Evolutionary conservation across 1,140 invertebrate species (phyloP), one percentile per base, ranked within the genome.

Genomic region (Temnothorax nylanderi): DNA sequence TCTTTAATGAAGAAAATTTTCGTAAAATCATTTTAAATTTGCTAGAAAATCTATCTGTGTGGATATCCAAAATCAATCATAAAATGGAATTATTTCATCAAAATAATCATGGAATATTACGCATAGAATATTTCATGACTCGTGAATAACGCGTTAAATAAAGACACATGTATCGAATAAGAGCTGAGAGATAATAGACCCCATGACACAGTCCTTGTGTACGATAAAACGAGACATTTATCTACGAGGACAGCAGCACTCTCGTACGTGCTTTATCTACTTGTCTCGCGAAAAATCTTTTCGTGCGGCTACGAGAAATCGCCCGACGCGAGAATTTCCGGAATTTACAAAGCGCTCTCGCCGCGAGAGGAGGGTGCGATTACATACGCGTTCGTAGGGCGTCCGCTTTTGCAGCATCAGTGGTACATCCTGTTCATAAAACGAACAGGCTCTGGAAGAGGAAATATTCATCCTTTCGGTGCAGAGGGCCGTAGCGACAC

Each of bases 281-380:
- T 60, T 77, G 75, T 77, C 56, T 60, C 56, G 41, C 56, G 75
- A 60, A 77, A 77, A 69, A 69, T 62, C 56, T 77, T 47, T 47
- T 77, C 37, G 72, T 69, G 41, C 34, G 49, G 67, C 47, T 81
- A 34, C 64, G 64, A 81, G 47, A 26, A 84, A 67, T 85, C 56
- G 72, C 21, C 54, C 64, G 47, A 56, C 56, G 26, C 47, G 80
- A 41, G 56, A 77, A 87, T 76, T 77, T 51, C 34, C 44, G 49
- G 60, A 37, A n/a, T 64, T 49, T 11, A 21, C 7, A 44, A 60
- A 60, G 44, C 60, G 51, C 13, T 8, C 8, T n/a, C 44, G 21
- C 21, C 26, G 16, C 7, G 11, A 54, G 90, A 91, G 71, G 86
- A 92, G 92, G 93, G 92, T 92, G 90, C 90, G 92, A 93, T 93